A percentile compares a stretch with the other conserved stretches of the same genome.
Conservation (phyloP, 2,113 vertebrate species). For the Toxostoma redivivum region DNA sequence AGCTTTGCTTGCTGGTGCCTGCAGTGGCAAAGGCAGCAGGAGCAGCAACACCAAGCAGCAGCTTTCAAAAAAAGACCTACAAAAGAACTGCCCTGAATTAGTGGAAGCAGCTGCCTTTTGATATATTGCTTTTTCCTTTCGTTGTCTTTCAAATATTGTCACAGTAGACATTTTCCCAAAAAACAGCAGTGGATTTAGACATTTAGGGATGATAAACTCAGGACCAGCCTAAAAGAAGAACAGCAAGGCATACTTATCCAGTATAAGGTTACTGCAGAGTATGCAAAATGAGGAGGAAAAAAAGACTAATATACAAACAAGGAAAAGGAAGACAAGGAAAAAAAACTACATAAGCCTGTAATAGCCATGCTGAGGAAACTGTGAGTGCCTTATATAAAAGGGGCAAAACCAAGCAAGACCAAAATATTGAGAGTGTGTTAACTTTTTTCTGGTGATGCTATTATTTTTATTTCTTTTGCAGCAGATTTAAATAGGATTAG, state of each 20-base stretch:
- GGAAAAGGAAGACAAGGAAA: neutral
- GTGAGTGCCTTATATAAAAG: neutral
- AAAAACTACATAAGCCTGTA: neutral
- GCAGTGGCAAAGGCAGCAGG: neutral
- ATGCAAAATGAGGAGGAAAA: neutral
- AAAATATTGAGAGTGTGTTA: neutral
- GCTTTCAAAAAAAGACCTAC: neutral
- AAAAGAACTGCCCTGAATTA: neutral
- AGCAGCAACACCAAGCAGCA: neutral
- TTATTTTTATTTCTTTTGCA: neutral
- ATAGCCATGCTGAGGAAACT: neutral
- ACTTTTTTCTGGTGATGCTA: neutral
- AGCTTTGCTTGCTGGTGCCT: neutral
- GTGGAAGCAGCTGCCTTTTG: neutral
- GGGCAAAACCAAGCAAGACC: neutral
- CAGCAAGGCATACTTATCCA: neutral
- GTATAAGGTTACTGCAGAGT: neutral
- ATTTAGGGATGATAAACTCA: neutral
- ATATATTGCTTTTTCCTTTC: neutral
- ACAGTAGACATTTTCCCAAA: neutral
- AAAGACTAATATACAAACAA: neutral
- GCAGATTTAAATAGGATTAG: neutral
- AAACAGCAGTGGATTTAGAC: neutral
- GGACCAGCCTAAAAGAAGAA: neutral
- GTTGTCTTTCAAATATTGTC: neutral